Percentiles rank a stretch among this genome's conserved stretches.
Evolutionary conservation across 1,140 invertebrate genomes (phyloP).

Genomic region (Brachionus manjavacas): DNA sequence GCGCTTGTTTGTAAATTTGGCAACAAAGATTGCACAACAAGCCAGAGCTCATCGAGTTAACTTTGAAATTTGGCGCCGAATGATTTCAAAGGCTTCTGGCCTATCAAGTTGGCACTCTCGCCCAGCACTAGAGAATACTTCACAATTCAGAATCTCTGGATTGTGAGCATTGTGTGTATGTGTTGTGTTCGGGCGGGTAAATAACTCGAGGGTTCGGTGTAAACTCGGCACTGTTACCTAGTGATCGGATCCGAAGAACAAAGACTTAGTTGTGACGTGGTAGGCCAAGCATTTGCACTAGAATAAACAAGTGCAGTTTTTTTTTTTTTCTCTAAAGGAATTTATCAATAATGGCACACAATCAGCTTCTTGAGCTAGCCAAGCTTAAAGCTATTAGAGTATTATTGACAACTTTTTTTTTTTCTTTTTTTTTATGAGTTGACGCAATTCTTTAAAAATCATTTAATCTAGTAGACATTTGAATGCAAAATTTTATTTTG

Average conservation of each 20-base stretch:
- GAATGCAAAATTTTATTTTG: neutral
- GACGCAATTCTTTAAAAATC: no score
- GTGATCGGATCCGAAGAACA: neutral
- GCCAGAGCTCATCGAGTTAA: neutral
- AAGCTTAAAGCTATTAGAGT: neutral
- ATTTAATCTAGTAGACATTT: no score
- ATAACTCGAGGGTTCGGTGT: neutral
- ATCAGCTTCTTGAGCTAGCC: neutral
- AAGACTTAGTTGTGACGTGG: neutral
- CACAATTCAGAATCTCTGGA: neutral
- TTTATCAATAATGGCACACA: neutral
- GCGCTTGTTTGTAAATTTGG: no score
- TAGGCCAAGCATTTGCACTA: neutral
- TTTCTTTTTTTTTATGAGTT: neutral
- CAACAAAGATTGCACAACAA: neutral
- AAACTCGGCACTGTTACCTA: neutral
- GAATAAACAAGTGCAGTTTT: neutral
- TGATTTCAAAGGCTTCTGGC: neutral
- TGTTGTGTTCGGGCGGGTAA: neutral
- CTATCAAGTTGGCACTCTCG: neutral
- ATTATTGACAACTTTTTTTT: neutral
- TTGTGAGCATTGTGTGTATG: neutral
- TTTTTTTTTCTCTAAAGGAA: neutral
- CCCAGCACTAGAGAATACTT: neutral
- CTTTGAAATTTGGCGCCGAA: neutral